Base-by-base conservation (phyloP, 2,797 vertebrate genomes). In the Euthynnus affinis region DNA sequence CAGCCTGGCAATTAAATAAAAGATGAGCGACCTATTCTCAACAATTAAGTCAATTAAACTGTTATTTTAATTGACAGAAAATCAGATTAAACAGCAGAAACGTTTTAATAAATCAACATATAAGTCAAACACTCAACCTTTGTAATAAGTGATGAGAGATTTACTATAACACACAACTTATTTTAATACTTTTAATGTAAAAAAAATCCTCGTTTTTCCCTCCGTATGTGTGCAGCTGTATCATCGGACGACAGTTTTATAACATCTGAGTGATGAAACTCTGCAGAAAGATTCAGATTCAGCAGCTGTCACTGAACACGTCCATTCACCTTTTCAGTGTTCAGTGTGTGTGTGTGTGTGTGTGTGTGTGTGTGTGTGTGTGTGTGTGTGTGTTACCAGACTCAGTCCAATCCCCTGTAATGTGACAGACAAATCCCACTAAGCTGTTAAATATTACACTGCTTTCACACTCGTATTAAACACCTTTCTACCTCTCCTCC, bases 361-460 rank as follows among this genome's bases (percentile, higher is more conserved):
- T 78, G 83, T 74, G 76, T 75, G 69, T 72, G 69, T 73, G 71
- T 55, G 77, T 53, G 56, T 53, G 59, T 49, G 61, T 66, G 71
- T 55, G 49, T 58, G 70, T 46, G 74, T 78, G 83, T 74, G 76
- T 75, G 69, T 72, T 17, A 17, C 22, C 71, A 85, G 74, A 76
- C 82, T 82, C 67, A 40, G 68, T 81, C 83, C 75, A 87, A 91
- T 85, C 89, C 82, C 69, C 76, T 81, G 83, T 91, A 92, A 92
- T 88, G 91, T 89, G 92, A 81, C 88, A 92, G 91, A 92, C 91
- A 91, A 92, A 91, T 91, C 86, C 88, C 84, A 78, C 90, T 91
- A 92, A 93, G 92, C 92, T 88, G 91, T 85, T 89, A 88, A 92
- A 92, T 91, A 92, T 91, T 87, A 89, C 87, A 89, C 89, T 89